These are phyloP conservation scores for Magallana ariakensis DNA, from an alignment of 1,140 invertebrate genomes.

Conservation along the genomic window DNA sequence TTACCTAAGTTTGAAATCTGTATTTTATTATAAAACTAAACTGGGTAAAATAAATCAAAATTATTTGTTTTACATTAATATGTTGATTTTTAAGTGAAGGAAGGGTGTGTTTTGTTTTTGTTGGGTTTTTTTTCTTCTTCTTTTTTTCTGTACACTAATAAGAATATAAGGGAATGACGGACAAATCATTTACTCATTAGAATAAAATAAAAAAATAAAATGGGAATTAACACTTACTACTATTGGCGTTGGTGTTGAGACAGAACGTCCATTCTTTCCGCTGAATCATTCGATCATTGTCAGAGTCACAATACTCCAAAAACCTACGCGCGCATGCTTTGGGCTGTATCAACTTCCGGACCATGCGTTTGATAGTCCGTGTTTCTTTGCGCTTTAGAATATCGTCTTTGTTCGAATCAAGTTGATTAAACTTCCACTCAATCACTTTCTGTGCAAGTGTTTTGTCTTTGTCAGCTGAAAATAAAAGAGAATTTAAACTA, in stretches of 20 bases:
- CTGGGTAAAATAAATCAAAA: too few relatives aligned
- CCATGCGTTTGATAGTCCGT: slow-evolving; percentile 87
- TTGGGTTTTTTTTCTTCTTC: too few relatives aligned
- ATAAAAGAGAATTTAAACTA: too few relatives aligned
- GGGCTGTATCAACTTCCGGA: slow-evolving; percentile 92
- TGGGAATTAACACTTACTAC: slow-evolving; percentile 45
- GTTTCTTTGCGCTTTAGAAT: slow-evolving; percentile 89
- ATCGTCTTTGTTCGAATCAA: slow-evolving; percentile 89
- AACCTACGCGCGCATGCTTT: slow-evolving; percentile 93
- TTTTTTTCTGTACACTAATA: too few relatives aligned
- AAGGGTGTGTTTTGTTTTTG: too few relatives aligned
- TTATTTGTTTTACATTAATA: too few relatives aligned
- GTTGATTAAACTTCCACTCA: slow-evolving; percentile 91
- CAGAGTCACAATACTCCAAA: slow-evolving; percentile 90
- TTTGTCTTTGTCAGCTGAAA: not conserved
- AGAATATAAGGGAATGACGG: too few relatives aligned
- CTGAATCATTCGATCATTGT: slow-evolving; percentile 88
- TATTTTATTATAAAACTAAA: too few relatives aligned
- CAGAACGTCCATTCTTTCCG: slow-evolving; percentile 90
- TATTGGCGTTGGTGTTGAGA: slow-evolving; percentile 84
- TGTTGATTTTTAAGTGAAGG: too few relatives aligned
- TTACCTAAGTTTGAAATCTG: too few relatives aligned
- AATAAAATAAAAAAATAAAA: not conserved
- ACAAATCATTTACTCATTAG: too few relatives aligned
- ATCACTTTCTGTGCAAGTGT: slow-evolving; percentile 77